Conservation (phyloP, 1,140 invertebrate genomes). For the Ceratitis capitata region DNA sequence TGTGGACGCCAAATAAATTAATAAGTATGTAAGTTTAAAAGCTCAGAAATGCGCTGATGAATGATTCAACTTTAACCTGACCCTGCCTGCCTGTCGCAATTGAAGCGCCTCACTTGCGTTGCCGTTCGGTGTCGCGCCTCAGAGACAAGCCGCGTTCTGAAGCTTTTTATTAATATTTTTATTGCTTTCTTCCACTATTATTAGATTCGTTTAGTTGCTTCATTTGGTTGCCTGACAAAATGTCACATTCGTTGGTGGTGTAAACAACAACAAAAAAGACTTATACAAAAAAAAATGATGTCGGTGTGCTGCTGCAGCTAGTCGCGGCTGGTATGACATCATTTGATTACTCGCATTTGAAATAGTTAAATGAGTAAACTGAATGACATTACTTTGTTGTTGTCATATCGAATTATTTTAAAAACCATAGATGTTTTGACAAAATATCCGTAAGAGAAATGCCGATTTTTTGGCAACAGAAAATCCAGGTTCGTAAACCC, state of each 20-base stretch:
- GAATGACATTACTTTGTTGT: no score
- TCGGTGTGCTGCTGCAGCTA: background rate
- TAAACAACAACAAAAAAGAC: background rate
- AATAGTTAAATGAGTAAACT: background rate
- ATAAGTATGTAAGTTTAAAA: background rate
- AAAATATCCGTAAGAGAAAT: no score
- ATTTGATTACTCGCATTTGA: background rate
- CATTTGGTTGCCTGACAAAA: background rate
- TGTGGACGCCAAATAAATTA: background rate
- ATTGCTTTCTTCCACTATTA: background rate
- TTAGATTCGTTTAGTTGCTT: constrained; percentile 4
- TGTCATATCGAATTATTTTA: no score
- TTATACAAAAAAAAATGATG: no score
- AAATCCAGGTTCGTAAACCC: no score
- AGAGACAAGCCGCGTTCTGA: no score
- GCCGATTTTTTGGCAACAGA: no score
- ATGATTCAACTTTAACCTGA: constrained; percentile 65
- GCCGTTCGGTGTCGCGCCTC: background rate
- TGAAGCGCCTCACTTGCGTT: background rate
- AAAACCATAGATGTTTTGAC: no score
- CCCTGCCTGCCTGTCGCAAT: constrained; percentile 60
- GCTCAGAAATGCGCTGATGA: background rate
- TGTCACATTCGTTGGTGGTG: background rate
- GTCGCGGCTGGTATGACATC: background rate
- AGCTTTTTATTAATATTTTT: background rate